Conservation (phyloP, 2,888 invertebrate species). For the Megastigmus dorsalis region DNA sequence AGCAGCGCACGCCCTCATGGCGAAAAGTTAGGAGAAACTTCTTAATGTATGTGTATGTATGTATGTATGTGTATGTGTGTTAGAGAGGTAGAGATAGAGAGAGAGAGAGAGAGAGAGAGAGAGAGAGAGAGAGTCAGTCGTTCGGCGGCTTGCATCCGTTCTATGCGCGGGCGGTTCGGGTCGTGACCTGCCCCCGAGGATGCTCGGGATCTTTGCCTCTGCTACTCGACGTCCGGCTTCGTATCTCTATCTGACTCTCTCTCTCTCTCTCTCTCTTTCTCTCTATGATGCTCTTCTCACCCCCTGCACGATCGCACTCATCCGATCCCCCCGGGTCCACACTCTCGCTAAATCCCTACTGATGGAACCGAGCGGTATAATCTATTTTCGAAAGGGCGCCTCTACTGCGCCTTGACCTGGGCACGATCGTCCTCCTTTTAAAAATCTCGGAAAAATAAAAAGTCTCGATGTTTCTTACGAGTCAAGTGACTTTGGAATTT, state of each 20-base stretch:
- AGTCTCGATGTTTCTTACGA: no score
- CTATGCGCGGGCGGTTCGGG: slow-evolving; percentile 65
- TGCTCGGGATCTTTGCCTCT: slow-evolving; percentile 45
- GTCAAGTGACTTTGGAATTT: no score
- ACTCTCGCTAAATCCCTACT: slow-evolving; percentile 21
- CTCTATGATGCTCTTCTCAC: slow-evolving; percentile 28
- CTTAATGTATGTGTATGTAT: slow-evolving; percentile 71
- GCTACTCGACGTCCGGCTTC: slow-evolving; percentile 39
- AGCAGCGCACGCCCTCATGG: slow-evolving; percentile 52
- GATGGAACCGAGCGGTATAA: slow-evolving; percentile 35
- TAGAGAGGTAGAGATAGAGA: no score
- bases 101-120: no score
- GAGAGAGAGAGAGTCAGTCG: slow-evolving; percentile 64
- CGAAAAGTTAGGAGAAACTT: slow-evolving; percentile 68
- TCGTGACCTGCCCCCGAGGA: slow-evolving; percentile 64
- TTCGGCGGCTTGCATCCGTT: slow-evolving; percentile 65
- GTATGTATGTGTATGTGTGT: no score
- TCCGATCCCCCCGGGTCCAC: slow-evolving; percentile 21
- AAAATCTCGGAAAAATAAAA: no score
- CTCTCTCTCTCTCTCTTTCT: slow-evolving; percentile 46
- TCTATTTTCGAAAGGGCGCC: slow-evolving; percentile 23
- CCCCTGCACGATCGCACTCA: slow-evolving; percentile 28
- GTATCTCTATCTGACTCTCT: slow-evolving; percentile 52
- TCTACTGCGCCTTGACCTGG: not conserved
- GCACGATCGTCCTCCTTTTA: no score